Base-by-base conservation (phyloP, 2,888 invertebrate species). In the Diaperis boleti region DNA sequence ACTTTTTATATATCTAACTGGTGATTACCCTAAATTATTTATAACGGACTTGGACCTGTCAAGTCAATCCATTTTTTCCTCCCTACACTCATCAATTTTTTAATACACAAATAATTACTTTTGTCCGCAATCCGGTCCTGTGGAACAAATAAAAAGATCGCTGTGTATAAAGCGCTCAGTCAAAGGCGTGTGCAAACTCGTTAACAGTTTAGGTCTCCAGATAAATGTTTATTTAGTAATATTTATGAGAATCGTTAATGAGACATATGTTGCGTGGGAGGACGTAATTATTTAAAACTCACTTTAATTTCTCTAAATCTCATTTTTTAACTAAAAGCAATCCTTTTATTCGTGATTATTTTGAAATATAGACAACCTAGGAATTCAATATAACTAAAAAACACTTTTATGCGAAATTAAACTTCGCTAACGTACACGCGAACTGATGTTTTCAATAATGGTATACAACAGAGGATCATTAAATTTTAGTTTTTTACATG, bases 1-100 rank as follows among this genome's bases (percentile, higher is more conserved):
- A 33, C 44, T 49, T 64, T 64, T 49, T 52, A 55, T 60, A 44
- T 37, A 31, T 56, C 57, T 50, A 57, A 44, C 55, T 56, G 45
- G 44, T 57, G 56, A 64, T 64, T 64, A 61, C 55, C 44, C 49
- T 60, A 49, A 64, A 64, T 64, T 64, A 64, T 60, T 55, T 64
- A 52, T 64, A 64, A 64, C 60, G 64, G 61, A 17, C 18, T 29
- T n/a, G 26, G 49, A 33, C 55, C 49, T 49, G 59, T 59, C 59
- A 56, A 56, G 56, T 56, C 56, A 33, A 35, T 54, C 41, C 54
- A 41, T 56, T 56, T 56, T 56, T 44, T 56, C 14, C 42, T 55
- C 35, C 45, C 22, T 56, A 35, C 44, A 45, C 44, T 45, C 56
- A 56, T 56, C 56, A 56, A 56, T 56, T 56, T 35, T 56, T 59